Evolutionary conservation across 2,888 invertebrate genomes (phyloP).

Genomic region (Periphyllus acericola): DNA sequence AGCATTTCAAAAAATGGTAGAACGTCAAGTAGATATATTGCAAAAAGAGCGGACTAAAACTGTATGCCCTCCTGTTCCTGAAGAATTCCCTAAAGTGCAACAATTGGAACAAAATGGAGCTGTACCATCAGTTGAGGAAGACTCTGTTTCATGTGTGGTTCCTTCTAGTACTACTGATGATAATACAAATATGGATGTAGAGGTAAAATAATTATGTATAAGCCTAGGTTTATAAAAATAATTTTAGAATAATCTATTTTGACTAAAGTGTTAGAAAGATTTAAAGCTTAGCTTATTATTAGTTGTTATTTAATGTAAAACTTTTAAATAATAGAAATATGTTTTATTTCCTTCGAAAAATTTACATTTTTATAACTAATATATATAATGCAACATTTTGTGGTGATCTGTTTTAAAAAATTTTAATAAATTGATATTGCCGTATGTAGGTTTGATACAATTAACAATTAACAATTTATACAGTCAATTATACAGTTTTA

Average conservation of each 20-base stretch:
- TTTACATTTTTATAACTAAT: too few species aligned
- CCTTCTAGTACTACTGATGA: conserved; percentile 58
- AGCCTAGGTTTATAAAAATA: background rate
- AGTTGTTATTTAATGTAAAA: background rate
- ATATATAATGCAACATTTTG: too few species aligned
- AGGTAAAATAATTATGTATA: background rate
- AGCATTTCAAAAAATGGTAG: conserved; percentile 90
- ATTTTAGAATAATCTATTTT: background rate
- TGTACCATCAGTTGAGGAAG: conserved; percentile 41
- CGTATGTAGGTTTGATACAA: too few species aligned
- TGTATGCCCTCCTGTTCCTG: conserved; percentile 37
- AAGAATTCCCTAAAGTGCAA: conserved; percentile 55
- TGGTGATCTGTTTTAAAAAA: too few species aligned
- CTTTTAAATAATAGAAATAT: background rate
- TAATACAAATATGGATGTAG: conserved; percentile 39
- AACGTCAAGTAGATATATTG: conserved; percentile 80
- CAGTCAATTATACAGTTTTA: too few species aligned
- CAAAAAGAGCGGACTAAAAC: conserved; percentile 65
- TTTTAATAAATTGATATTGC: too few species aligned
- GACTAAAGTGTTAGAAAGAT: too few species aligned
- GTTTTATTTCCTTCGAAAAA: background rate
- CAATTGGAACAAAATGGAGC: conserved; percentile 45
- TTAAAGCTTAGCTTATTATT: background rate
- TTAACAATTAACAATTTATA: too few species aligned
- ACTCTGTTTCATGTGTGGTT: conserved; percentile 42